phyloP scores from a whole-genome alignment of 2,113 vertebrate species.

The Castor canadensis region DNA sequence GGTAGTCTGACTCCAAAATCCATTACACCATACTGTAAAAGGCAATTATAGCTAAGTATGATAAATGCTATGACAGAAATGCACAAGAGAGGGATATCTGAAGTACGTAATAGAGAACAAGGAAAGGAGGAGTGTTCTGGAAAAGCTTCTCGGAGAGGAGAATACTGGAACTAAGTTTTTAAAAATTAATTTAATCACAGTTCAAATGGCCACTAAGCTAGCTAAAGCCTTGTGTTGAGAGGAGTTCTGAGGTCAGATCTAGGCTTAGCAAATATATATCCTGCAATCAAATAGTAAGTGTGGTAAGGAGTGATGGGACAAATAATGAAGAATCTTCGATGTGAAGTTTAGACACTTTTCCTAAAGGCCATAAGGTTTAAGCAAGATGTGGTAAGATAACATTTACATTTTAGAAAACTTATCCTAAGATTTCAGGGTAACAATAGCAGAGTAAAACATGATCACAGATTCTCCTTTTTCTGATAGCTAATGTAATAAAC shows the following conservation, averaged over 20 bases:
- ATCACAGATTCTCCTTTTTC: not conserved
- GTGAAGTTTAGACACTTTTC: not conserved
- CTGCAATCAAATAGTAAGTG: not conserved
- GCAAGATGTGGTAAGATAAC: not conserved
- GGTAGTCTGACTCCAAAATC: not conserved
- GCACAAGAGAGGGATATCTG: not conserved
- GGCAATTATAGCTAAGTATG: not conserved
- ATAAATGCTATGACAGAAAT: not conserved
- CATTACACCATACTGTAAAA: not conserved
- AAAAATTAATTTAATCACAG: not conserved
- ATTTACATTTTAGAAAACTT: not conserved
- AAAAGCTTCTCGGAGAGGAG: not conserved
- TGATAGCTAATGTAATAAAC: not conserved
- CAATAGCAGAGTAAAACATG: not conserved
- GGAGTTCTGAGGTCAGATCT: not conserved
- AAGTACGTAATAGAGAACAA: not conserved
- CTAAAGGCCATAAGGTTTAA: not conserved
- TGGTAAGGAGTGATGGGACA: not conserved
- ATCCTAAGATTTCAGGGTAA: not conserved
- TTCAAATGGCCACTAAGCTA: not conserved
- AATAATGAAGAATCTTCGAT: not conserved
- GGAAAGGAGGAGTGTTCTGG: not conserved
- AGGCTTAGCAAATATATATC: not conserved
- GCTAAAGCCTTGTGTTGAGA: not conserved
- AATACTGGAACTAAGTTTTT: not conserved